Conservation (phyloP, 2,113 vertebrate genomes). For the Mesocricetus auratus region DNA sequence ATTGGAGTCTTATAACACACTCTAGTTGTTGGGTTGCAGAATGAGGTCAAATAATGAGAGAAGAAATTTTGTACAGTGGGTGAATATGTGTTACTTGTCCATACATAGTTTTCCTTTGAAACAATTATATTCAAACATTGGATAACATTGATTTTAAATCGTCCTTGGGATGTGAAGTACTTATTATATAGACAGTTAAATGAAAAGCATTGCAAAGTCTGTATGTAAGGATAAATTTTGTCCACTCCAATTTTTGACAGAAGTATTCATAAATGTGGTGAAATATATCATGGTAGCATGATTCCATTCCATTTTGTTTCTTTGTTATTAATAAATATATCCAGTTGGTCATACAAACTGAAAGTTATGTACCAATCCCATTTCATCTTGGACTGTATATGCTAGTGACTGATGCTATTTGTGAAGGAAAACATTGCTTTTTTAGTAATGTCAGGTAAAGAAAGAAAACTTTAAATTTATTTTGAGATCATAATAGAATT, state of each 20-base stretch:
- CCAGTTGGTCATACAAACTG: background rate
- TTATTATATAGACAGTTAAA: constrained; percentile 57
- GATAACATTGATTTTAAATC: constrained; percentile 74
- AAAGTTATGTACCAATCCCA: background rate
- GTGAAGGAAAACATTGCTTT: background rate
- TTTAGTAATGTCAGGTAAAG: background rate
- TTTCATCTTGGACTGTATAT: background rate
- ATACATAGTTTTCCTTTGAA: constrained; percentile 82
- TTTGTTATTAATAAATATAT: background rate
- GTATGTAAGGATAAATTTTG: background rate
- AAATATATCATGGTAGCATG: background rate
- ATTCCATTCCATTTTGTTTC: constrained; percentile 17
- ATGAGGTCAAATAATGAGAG: constrained; percentile 86
- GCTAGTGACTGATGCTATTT: background rate
- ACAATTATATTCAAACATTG: constrained; percentile 82
- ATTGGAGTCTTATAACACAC: constrained; percentile 84
- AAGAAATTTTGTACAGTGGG: constrained; percentile 84
- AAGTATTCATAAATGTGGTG: background rate
- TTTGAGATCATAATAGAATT: background rate
- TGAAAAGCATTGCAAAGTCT: constrained; percentile 66
- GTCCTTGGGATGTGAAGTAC: constrained; percentile 57
- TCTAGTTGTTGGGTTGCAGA: constrained; percentile 82
- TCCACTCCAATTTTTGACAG: background rate
- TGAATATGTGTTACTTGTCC: constrained; percentile 79
- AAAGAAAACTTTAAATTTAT: background rate